phyloP scores from a whole-genome alignment of 2,113 vertebrate genomes.

The Amphiprion ocellaris region DNA sequence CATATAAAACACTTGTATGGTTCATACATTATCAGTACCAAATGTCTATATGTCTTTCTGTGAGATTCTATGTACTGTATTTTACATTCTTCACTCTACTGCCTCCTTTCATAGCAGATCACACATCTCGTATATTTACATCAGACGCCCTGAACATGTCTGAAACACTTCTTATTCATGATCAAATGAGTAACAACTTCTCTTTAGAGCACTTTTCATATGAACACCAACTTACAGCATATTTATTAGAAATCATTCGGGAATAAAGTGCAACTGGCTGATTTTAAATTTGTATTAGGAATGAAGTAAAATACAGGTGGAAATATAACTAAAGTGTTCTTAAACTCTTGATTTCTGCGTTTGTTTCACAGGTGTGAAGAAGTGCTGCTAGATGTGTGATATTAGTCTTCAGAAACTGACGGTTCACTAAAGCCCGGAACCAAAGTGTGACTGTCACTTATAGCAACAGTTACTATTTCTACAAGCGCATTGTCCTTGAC shows the following conservation, averaged over 20 bases:
- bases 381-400: constrained; percentile 1
- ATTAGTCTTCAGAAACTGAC: neutral
- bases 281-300: constrained; percentile 28
- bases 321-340: neutral
- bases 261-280: constrained; percentile 68
- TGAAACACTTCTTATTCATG: neutral
- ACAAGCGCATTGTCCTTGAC: too few species aligned
- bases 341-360: neutral
- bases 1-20: constrained; percentile 70
- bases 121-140: constrained; percentile 53
- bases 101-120: constrained; percentile 21
- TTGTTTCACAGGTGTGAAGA: neutral
- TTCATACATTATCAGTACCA: constrained; percentile 76
- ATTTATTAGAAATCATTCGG: constrained; percentile 31
- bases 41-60: constrained; percentile 27
- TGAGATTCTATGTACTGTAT: constrained; percentile 48
- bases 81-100: constrained; percentile 40
- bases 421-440: neutral
- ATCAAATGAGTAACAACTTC: constrained; percentile 26
- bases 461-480: too few species aligned
- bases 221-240: constrained; percentile 45
- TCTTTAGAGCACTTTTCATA: constrained; percentile 30
- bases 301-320: neutral
- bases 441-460: neutral
- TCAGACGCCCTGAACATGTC: constrained; percentile 7